These are phyloP conservation scores for Henicopernis longicauda DNA, from an alignment of 2,113 vertebrate genomes.

Conservation along the genomic window DNA sequence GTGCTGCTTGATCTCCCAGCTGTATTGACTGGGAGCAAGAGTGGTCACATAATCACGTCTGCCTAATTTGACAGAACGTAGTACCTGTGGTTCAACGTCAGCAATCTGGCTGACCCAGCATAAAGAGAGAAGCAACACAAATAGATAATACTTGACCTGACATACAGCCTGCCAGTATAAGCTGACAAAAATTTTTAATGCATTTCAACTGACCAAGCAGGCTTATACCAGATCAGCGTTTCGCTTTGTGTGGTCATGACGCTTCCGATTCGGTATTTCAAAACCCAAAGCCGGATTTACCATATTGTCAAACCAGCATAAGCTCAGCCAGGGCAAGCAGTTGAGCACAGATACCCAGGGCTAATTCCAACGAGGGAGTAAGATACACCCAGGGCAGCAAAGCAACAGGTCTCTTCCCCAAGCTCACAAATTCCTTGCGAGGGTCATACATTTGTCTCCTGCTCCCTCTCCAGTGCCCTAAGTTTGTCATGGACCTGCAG, in stretches of 20 bases:
- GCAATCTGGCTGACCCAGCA: background rate
- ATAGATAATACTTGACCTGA: background rate
- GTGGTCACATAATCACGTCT: rapidly evolving
- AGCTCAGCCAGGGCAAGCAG: background rate
- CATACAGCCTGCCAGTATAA: background rate
- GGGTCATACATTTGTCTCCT: background rate
- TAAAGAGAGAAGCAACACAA: background rate
- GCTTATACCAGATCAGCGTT: background rate
- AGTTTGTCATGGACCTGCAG: background rate
- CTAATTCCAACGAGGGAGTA: background rate
- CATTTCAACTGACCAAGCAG: background rate
- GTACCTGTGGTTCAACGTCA: background rate
- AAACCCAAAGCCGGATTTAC: background rate
- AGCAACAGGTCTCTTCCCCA: background rate
- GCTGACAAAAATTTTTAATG: background rate
- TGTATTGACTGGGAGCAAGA: background rate
- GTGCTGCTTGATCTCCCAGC: background rate
- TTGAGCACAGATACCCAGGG: background rate
- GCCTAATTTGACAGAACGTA: background rate
- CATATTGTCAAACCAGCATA: background rate
- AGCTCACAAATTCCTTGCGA: background rate
- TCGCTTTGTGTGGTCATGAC: rapidly evolving
- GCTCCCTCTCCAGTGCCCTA: background rate
- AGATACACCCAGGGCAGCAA: background rate
- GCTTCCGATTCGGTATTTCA: background rate